Evolutionary conservation across 2,113 vertebrate species (phyloP).

Genomic region (Zosterops pallidus): DNA sequence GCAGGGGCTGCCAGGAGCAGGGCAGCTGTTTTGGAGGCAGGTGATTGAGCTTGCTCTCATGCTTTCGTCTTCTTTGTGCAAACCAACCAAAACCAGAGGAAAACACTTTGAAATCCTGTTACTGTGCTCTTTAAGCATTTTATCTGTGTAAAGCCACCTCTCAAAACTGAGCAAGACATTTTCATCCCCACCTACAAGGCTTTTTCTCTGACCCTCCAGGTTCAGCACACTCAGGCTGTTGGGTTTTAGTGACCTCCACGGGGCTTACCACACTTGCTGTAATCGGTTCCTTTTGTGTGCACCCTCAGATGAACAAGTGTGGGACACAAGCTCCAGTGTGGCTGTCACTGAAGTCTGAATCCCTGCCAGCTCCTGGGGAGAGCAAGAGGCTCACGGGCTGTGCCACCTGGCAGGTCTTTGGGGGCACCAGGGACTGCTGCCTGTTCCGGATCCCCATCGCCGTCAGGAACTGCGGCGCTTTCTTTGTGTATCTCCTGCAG

Average conservation of each 20-base stretch:
- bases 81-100: not conserved
- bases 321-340: slow-evolving; percentile 85
- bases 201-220: not conserved
- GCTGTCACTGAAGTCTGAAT: slow-evolving; percentile 73
- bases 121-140: not conserved
- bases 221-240: not conserved
- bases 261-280: not conserved
- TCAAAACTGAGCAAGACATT: not conserved
- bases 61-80: not conserved
- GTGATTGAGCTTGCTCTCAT: not conserved
- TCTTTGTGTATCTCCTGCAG: slow-evolving; percentile 78
- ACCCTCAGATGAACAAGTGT: slow-evolving; percentile 82
- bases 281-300: not conserved
- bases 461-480: slow-evolving; percentile 73
- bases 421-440: slow-evolving; percentile 75
- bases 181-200: not conserved
- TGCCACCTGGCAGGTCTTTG: slow-evolving; percentile 74
- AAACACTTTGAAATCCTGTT: not conserved
- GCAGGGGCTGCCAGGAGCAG: not conserved
- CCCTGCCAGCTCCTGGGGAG: slow-evolving; percentile 62
- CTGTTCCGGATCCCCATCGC: slow-evolving; percentile 75
- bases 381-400: slow-evolving; percentile 67
- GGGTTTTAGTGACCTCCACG: rapidly evolving
- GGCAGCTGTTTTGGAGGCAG: not conserved
- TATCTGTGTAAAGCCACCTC: not conserved